A percentile compares a stretch with the other conserved stretches of the same genome.
Conservation (phyloP, 2,888 invertebrate species). For the Podabrus alpinus region DNA sequence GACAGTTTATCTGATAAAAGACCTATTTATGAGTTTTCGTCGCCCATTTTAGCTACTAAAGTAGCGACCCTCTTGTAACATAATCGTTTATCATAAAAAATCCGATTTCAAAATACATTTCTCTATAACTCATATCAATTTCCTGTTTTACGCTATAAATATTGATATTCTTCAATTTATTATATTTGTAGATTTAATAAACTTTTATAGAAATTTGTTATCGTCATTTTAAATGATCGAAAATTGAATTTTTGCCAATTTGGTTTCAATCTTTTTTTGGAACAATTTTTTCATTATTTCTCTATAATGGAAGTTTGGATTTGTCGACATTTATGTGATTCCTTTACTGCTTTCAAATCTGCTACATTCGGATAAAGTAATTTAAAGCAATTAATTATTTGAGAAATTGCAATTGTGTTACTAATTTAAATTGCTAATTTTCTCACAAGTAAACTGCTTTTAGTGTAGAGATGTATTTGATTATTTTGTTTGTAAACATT, state of each 20-base stretch:
- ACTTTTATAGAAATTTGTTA: not conserved
- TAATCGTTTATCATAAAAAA: constrained; percentile 42
- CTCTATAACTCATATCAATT: constrained; percentile 38
- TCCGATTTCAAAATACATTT: constrained; percentile 40
- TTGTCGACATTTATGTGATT: not conserved
- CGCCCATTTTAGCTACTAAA: constrained; percentile 36
- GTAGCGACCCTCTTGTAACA: constrained; percentile 35
- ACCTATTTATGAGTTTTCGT: constrained; percentile 33
- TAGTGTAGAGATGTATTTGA: not conserved
- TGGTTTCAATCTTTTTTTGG: not conserved
- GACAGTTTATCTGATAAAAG: constrained; percentile 30
- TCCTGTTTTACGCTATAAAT: constrained; percentile 27
- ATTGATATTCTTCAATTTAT: constrained; percentile 22
- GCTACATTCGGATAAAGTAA: not conserved
- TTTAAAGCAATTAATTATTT: not conserved
- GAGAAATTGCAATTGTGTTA: not conserved
- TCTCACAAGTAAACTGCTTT: not conserved
- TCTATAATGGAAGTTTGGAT: not conserved
- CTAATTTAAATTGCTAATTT: not conserved
- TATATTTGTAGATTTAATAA: constrained; percentile 15
- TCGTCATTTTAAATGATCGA: not conserved
- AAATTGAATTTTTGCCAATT: not conserved
- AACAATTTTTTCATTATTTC: not conserved
- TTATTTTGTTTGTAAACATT: not conserved
- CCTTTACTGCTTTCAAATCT: not conserved